phyloP scores from a whole-genome alignment of 1,140 invertebrate species.

The Bradynema listronoti region DNA sequence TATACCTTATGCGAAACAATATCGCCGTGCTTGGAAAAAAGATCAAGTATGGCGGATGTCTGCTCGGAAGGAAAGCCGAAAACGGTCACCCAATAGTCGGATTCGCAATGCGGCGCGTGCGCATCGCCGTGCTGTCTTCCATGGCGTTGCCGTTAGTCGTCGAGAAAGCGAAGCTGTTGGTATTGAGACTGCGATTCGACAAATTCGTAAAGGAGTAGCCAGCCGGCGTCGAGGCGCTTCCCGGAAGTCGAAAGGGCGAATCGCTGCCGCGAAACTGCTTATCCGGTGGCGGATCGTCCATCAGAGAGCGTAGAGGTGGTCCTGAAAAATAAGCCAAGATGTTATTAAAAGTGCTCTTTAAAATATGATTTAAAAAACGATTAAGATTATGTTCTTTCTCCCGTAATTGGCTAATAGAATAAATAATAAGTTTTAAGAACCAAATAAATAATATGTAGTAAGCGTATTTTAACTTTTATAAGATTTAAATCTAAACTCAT shows the following conservation, averaged over 20 bases:
- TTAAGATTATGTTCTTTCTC: neutral
- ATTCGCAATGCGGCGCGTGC: neutral
- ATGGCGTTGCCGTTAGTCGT: neutral
- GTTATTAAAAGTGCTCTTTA: neutral
- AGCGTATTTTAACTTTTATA: neutral
- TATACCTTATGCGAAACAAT: slow-evolving; percentile 40
- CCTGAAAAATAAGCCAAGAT: slow-evolving; percentile 22
- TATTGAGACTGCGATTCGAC: slow-evolving; percentile 3
- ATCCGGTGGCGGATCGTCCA: slow-evolving; percentile 28
- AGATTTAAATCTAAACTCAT: neutral
- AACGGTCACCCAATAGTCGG: slow-evolving; percentile 39
- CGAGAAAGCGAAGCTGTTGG: neutral
- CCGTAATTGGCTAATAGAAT: neutral
- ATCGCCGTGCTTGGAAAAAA: slow-evolving; percentile 35
- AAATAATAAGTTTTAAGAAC: neutral
- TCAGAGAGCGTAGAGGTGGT: slow-evolving; percentile 35
- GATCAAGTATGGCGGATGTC: slow-evolving; percentile 21
- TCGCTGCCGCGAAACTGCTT: slow-evolving; percentile 20
- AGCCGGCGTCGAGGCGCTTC: neutral
- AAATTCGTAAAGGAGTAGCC: neutral
- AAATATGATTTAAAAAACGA: neutral
- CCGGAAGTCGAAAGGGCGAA: slow-evolving; percentile 1
- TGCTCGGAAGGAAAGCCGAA: slow-evolving; percentile 37
- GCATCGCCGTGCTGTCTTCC: neutral
- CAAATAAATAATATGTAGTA: neutral